Conservation (phyloP, 2,113 vertebrate species). For the Sitta europaea region DNA sequence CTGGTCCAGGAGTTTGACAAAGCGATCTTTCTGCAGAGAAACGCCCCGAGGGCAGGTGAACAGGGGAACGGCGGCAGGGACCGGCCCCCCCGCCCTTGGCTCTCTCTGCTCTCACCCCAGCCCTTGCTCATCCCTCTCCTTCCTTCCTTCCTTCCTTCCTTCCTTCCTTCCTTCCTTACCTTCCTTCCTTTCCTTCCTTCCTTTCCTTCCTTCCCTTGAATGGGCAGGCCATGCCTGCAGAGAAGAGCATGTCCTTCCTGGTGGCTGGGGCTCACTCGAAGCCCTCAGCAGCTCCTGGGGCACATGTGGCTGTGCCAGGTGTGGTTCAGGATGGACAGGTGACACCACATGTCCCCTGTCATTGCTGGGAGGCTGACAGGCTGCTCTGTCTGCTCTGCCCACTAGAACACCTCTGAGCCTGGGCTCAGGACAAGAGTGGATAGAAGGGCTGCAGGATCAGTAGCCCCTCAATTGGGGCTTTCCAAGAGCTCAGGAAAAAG, state of each 20-base stretch:
- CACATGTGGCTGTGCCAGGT: accelerated
- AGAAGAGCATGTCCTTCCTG: not conserved
- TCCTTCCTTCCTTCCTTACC: not conserved
- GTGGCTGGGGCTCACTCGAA: not conserved
- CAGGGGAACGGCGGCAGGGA: not conserved
- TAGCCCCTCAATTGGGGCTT: accelerated
- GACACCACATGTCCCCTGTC: not conserved
- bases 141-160: not conserved
- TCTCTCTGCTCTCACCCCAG: not conserved
- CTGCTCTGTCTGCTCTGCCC: not conserved
- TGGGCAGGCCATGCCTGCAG: accelerated
- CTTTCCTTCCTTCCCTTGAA: not conserved
- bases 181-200: not conserved
- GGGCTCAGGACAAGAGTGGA: not conserved
- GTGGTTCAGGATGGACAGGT: accelerated
- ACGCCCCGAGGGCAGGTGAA: constrained; percentile 5
- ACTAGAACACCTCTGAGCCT: not conserved
- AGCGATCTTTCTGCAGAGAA: constrained; percentile 90
- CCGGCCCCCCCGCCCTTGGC: not conserved
- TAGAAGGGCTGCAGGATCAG: not conserved
- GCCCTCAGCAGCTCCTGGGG: accelerated
- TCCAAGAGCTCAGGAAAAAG: not conserved
- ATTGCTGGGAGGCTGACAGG: not conserved
- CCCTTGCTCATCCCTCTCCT: not conserved
- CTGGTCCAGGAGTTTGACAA: constrained; percentile 97